Conservation (phyloP, 2,113 vertebrate genomes). For the Chloroceryle aenea region DNA sequence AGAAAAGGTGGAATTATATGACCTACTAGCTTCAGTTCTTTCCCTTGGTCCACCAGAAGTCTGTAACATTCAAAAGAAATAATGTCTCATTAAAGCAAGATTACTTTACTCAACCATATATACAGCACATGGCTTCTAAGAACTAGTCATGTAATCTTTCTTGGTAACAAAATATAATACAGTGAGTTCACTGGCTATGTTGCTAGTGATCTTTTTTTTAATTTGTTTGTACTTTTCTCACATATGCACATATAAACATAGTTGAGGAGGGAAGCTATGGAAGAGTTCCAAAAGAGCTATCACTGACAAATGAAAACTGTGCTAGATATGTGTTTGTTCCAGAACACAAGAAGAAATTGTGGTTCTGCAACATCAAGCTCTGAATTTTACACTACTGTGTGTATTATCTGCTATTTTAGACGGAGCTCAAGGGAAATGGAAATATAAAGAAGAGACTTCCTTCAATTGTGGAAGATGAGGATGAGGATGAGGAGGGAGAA, state of each 20-base stretch:
- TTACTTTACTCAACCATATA: background rate
- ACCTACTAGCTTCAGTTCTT: background rate
- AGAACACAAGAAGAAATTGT: background rate
- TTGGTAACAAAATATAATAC: background rate
- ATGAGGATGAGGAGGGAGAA: slow-evolving; percentile 76
- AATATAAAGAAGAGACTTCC: slow-evolving; percentile 81
- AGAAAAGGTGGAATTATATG: background rate
- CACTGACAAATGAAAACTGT: background rate
- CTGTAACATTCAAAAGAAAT: background rate
- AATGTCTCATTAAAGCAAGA: background rate
- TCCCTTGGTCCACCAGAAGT: background rate
- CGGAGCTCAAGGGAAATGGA: slow-evolving; percentile 82
- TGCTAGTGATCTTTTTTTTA: background rate
- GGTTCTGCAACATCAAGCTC: background rate
- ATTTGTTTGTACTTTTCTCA: background rate
- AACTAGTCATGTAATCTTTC: background rate
- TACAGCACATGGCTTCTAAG: background rate
- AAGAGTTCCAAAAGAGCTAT: background rate
- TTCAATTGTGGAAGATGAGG: slow-evolving; percentile 83
- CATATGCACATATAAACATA: background rate
- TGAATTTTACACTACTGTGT: background rate
- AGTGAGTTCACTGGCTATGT: background rate
- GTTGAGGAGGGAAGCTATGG: background rate
- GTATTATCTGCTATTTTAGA: slow-evolving; percentile 65
- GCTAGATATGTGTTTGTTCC: background rate